phyloP scores from a whole-genome alignment of 2,888 invertebrate species.

The Calliopum simillimum region DNA sequence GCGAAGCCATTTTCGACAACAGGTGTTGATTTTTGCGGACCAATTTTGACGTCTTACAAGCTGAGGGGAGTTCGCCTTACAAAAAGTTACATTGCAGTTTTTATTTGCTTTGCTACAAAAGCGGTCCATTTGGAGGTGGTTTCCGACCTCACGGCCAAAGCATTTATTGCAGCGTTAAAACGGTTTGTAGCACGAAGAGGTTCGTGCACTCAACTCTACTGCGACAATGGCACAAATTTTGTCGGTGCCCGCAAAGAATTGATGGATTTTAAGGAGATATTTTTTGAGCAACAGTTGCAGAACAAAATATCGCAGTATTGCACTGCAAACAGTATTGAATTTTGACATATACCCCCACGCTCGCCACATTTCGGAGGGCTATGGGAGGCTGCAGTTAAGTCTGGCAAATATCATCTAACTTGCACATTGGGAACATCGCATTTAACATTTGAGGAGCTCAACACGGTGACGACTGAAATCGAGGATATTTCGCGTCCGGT shows the following conservation, averaged over 20 bases:
- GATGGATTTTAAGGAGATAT: slow-evolving; percentile 33
- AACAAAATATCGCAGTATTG: slow-evolving; percentile 33
- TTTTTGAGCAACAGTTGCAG: slow-evolving; percentile 35
- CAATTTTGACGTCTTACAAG: slow-evolving; percentile 14
- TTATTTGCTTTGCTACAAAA: slow-evolving; percentile 38
- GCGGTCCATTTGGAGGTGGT: slow-evolving; percentile 41
- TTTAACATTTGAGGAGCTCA: slow-evolving; percentile 38
- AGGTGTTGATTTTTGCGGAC: slow-evolving; percentile 39
- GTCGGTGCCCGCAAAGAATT: slow-evolving; percentile 41
- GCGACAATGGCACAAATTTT: slow-evolving; percentile 45
- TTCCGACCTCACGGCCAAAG: slow-evolving; percentile 40
- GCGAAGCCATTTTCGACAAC: slow-evolving; percentile 34
- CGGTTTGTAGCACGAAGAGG: slow-evolving; percentile 43
- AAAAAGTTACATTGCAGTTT: slow-evolving; percentile 40
- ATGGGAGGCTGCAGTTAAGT: slow-evolving; percentile 43
- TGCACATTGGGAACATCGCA: slow-evolving; percentile 31
- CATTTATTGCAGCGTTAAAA: slow-evolving; percentile 40
- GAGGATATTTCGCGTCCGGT: slow-evolving; percentile 5
- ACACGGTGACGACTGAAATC: slow-evolving; percentile 27
- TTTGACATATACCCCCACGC: slow-evolving; percentile 40
- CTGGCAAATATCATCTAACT: slow-evolving; percentile 36
- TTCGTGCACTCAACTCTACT: slow-evolving; percentile 35
- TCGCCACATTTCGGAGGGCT: slow-evolving; percentile 43
- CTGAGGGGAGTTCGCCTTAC: slow-evolving; percentile 14
- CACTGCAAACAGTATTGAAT: slow-evolving; percentile 35